Evolutionary conservation across 2,888 invertebrate species (phyloP), one percentile per base, ranked within the genome.

Genomic region (Anarsia innoxiella): DNA sequence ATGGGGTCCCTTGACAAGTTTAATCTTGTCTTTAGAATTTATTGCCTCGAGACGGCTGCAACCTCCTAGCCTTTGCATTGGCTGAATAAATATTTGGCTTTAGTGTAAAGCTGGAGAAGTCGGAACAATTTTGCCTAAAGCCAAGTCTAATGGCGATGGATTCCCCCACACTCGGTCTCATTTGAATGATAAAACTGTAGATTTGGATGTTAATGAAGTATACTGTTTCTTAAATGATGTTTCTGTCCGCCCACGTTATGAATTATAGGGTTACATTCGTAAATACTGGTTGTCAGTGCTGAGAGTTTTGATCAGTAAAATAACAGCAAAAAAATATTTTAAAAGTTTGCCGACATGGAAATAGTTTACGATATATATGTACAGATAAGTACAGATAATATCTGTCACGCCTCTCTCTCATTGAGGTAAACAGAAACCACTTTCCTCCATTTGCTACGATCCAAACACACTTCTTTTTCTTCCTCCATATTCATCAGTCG

Each of bases 1-100:
- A 83, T 76, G 79, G 80, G 77, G 69, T 69, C 73, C 77, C 78
- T 66, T 80, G 82, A 83, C 83, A 83, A 83, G 76, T 82, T 80
- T 83, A 80, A 83, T 82, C 82, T 78, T 78, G 79, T 78, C 79
- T 75, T 71, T 59, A 63, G 65, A 77, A 83, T 83, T 83, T 82
- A 83, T 83, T 69, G 74, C 74, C 69, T 61, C 63, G 64, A 63
- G 59, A 60, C 64, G 57, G 56, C 62, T 61, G 67, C 69, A 71
- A 59, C 68, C 66, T 66, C 55, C 57, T 54, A 57, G 66, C 64
- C 66, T 74, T 68, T 70, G 67, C 72, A 72, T 67, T 66, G 64
- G 63, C 64, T 67, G 66, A 70, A 72, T 73, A 77, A 76, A 76
- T 74, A 73, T 74, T 76, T 68, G 70, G 63, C 57, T 63, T 66